Evolutionary conservation across 2,113 vertebrate species (phyloP), one percentile per base, ranked within the genome.

Genomic region (Chaenogobius annularis): DNA sequence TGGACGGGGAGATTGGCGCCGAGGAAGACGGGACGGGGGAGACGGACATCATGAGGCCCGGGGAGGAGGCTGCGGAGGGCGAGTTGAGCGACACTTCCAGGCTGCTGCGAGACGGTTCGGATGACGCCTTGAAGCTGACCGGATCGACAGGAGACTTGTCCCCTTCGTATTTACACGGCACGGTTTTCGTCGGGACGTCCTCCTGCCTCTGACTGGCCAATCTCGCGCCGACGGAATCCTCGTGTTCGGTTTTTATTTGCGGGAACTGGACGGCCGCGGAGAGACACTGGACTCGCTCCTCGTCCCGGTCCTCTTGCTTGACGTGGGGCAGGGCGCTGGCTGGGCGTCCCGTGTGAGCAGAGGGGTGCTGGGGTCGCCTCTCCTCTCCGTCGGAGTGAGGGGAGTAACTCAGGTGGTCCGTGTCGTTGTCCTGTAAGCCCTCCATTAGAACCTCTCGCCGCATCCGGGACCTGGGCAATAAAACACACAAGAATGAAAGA

Each of bases 401-500:
- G 17, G 90, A 92, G 59, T 91, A 91, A 0, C 87, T 78, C 1
- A 89, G 92, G 69, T 93, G 94, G 83, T 98, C 97, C 0, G 93
- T 95, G 87, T 98, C 96, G 0, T 96, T 96, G 79, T 98, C 97
- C 75, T 95, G 97, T 0, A 94, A 68, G 4, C 97, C 97, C 74
- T 96, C 96, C 93, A 98, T 93, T 78, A 99, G 92, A 83, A 97
- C 96, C 90, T 99, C 98, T 20, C 98, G 93, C 56, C 97, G 95
- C 96, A 99, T 99, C 75, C 98, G 94, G 31, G 98, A 99, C 94
- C 98, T 99, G 94, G n/a, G 72, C 48, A 68, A 48, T 81, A 54
- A 85, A 52, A 76, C 83, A 69, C 66, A 35, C 37, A 12, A 56
- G 40, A 70, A 12, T 44, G n/a, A 22, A 64, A 19, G 13, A 10